Base-by-base conservation (phyloP, 2,888 invertebrate species). In the Cataglyphis cursor region DNA sequence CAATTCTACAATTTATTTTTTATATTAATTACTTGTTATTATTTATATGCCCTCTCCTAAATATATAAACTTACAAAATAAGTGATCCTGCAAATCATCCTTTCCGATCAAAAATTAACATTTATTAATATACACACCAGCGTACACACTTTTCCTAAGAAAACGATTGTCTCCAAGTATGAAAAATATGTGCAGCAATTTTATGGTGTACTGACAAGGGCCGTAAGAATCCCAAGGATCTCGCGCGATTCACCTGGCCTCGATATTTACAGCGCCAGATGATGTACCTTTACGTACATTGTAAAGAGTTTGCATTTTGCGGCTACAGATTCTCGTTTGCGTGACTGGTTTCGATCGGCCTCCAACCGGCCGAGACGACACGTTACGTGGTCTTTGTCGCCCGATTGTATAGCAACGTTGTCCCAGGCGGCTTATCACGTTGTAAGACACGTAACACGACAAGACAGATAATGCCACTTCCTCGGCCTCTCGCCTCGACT, bases 381-480 rank as follows among this genome's bases (percentile, higher is more conserved):
- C 51, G 57, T 44, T 51, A 38, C 72, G 62, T 59, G 76, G 88
- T 81, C 85, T 80, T 81, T 78, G 83, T n/a, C 80, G 83, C 35
- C 78, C 59, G 72, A 80, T 84, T 85, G 85, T 84, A 88, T 82
- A 41, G 85, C 85, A 85, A 85, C 82, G 81, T 89, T 90, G 89
- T 91, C 84, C 87, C 74, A 89, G 83, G 28, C 88, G 90, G 91
- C 93, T 93, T 93, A 93, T 93, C 93, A 86, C 91, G 86, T 93
- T 93, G 93, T 93, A 92, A 93, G 91, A 93, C 93, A 93, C 90
- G 92, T 88, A 88, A 91, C 87, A 87, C 89, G 88, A 93, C 93
- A 93, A 90, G 92, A 84, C 84, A 85, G 92, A 92, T 93, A 92
- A 91, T 92, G 85, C 88, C 75, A 65, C 75, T 54, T 41, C 62